Conservation (phyloP, 2,888 invertebrate genomes). For the Arge pagana region DNA sequence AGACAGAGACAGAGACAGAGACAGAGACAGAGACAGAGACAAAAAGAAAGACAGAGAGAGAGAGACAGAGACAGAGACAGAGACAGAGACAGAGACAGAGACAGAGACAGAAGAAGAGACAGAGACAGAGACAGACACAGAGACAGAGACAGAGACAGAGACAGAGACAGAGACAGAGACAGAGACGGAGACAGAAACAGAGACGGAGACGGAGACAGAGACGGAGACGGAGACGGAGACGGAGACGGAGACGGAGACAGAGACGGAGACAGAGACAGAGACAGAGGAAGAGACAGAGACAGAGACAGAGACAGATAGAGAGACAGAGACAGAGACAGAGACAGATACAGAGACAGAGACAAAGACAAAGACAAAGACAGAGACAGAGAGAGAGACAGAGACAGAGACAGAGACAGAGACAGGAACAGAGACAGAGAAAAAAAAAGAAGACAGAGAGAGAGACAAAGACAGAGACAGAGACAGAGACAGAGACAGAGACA, state of each 20-base stretch:
- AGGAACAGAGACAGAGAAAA: background rate
- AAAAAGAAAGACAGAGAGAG: too few relatives aligned
- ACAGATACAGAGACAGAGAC: too few relatives aligned
- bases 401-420: background rate
- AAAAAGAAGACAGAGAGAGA: background rate
- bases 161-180: background rate
- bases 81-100: background rate
- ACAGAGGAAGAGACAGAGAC: too few relatives aligned
- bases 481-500: too few relatives aligned
- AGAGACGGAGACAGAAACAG: too few relatives aligned
- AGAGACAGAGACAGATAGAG: too few relatives aligned
- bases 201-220: too few relatives aligned
- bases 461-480: too few relatives aligned
- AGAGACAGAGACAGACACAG: background rate
- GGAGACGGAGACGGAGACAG: background rate
- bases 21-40: too few relatives aligned
- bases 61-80: background rate
- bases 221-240: background rate
- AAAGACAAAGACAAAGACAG: background rate
- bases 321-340: too few relatives aligned
- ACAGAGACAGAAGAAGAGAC: background rate
- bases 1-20: slow-evolving; percentile 3
- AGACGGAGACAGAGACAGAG: too few relatives aligned
- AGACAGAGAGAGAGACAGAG: background rate
- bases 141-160: background rate